These are phyloP conservation scores for Drosophila jambulina DNA, from an alignment of 1,140 invertebrate species.

Conservation along the genomic window DNA sequence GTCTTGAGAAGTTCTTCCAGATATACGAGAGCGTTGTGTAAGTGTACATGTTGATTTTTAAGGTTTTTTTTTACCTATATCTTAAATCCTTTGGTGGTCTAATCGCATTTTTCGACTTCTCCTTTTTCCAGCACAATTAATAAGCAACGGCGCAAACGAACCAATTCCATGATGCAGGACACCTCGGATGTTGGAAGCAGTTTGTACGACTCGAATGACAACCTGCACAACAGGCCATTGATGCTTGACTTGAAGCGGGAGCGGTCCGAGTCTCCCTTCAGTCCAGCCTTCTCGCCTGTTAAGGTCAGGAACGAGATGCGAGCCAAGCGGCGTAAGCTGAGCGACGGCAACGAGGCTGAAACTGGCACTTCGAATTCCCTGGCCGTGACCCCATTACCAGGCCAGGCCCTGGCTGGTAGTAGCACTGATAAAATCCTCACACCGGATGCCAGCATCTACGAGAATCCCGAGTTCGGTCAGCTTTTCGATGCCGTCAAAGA, in stretches of 20 bases:
- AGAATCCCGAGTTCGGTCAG: conserved; percentile 58
- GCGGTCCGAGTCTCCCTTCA: conserved; percentile 68
- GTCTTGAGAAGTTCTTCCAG: conserved; percentile 77
- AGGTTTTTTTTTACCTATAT: background rate
- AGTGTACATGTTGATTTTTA: conserved; percentile 27
- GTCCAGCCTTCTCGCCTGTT: conserved; percentile 74
- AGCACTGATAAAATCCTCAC: conserved; percentile 6
- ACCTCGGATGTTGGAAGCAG: conserved; percentile 73
- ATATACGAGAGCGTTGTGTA: conserved; percentile 66
- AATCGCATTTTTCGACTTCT: background rate
- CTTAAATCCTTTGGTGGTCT: background rate
- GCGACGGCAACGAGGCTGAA: conserved; percentile 39
- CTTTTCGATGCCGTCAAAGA: conserved; percentile 61
- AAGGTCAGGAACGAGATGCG: conserved; percentile 56
- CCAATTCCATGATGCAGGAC: conserved; percentile 46
- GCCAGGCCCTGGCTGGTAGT: background rate
- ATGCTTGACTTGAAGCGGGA: conserved; percentile 57
- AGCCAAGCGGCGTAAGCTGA: conserved; percentile 62
- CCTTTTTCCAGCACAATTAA: conserved; percentile 17
- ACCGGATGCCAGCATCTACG: conserved; percentile 14
- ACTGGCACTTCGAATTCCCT: conserved; percentile 16
- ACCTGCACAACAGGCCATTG: conserved; percentile 36
- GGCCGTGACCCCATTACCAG: background rate
- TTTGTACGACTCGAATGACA: conserved; percentile 71
- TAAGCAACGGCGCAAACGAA: conserved; percentile 58